phyloP scores from a whole-genome alignment of 2,888 invertebrate species.

The Vannuccia rotundouncinata region DNA sequence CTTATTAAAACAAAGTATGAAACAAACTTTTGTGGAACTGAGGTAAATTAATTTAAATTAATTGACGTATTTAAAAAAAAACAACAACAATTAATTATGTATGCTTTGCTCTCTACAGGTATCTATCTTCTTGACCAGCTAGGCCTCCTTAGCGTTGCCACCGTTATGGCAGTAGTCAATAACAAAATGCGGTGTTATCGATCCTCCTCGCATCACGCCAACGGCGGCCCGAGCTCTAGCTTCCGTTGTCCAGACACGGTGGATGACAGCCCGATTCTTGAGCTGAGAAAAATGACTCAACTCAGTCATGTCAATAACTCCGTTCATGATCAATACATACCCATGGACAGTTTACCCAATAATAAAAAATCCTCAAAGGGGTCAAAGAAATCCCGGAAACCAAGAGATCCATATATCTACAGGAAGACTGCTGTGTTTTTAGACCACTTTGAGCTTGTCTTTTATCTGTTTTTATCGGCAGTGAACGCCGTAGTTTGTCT shows the following conservation, averaged over 20 bases:
- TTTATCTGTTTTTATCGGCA: slow-evolving; percentile 34
- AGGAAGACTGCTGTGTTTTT: neutral
- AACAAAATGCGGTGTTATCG: slow-evolving; percentile 17
- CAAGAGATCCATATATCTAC: neutral
- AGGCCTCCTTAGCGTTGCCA: slow-evolving; percentile 35
- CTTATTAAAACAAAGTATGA: no score
- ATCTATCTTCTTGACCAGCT: slow-evolving; percentile 35
- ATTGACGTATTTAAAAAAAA: no score
- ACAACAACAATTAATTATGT: no score
- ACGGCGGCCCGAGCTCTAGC: neutral
- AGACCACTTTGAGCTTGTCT: slow-evolving; percentile 35
- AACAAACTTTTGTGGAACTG: no score
- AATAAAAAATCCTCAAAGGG: neutral
- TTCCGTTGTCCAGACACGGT: slow-evolving; percentile 27
- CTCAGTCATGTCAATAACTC: neutral
- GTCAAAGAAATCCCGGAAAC: neutral
- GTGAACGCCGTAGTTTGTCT: slow-evolving; percentile 36
- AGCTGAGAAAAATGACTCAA: slow-evolving; percentile 2
- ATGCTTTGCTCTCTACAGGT: slow-evolving; percentile 24
- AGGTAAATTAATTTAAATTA: no score
- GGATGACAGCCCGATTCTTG: slow-evolving; percentile 32
- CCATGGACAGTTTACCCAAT: neutral
- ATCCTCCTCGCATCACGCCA: neutral
- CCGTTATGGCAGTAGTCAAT: slow-evolving; percentile 35
- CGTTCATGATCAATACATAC: neutral